Evolutionary conservation across 2,113 vertebrate species (phyloP), one percentile per base, ranked within the genome.

Genomic region (Vidua chalybeata): DNA sequence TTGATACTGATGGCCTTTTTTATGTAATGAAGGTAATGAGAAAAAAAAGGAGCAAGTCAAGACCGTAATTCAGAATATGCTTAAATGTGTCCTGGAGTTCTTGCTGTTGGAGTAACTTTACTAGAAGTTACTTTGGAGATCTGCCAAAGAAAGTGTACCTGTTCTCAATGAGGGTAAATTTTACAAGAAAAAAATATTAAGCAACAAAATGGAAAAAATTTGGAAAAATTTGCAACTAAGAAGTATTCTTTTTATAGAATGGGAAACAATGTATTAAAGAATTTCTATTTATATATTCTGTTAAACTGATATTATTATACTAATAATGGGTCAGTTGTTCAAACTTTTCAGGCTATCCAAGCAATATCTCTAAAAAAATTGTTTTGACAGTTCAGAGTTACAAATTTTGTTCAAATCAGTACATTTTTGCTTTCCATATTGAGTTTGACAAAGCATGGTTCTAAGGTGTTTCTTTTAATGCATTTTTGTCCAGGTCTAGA

Each of bases 391-490:
- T 54, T 87, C 24, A 51, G 7, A 35, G 9, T 35, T 64, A 63
- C 6, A 68, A 33, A 35, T 63, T 26, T 68, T 84, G 5, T 52
- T 68, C 8, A 64, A 78, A 82, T 64, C 10, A 45, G 5, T 48
- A 35, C 2, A n/a, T 6, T 63, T 63, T 12, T 46, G 9, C 4
- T 78, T 85, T 78, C 52, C 12, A n/a, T 12, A 51, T 14, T 3
- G 0, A 20, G 18, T n/a, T 7, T 54, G 23, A 51, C 9, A 91
- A 73, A 81, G 1, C 2, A 2, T 19, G 4, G 0, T 68, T 77
- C 58, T 52, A 52, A 81, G 8, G 2, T 58, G 4, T 12, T 56
- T 46, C 2, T 66, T 74, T 86, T 37, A 45, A 58, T 59, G 6
- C 13, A 15, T 22, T 81, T 84, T 87, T 68, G 8, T 41, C 22